phyloP scores from a whole-genome alignment of 2,888 invertebrate genomes.

The Alviniconcha strummeri region DNA sequence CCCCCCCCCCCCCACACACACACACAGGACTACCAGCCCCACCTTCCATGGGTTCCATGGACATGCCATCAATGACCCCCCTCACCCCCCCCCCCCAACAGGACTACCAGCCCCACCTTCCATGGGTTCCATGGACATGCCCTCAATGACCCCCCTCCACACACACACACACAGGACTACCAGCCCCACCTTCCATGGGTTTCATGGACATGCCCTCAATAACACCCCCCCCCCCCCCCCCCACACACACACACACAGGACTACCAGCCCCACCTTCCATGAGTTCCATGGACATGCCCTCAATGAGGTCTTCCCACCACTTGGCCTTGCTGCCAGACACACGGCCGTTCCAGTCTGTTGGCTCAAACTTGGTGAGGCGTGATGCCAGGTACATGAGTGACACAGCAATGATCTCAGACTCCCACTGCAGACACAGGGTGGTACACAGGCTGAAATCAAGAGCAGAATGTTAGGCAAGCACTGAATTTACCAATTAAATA shows the following conservation, averaged over 20 bases:
- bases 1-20: conserved; percentile 93
- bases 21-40: too few relatives aligned
- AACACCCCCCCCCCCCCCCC: too few relatives aligned
- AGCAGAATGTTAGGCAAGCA: not conserved
- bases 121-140: too few relatives aligned
- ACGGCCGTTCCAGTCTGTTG: conserved; percentile 90
- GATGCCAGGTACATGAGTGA: conserved; percentile 97
- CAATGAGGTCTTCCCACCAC: conserved; percentile 99
- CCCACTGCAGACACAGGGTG: conserved; percentile 97
- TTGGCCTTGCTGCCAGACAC: conserved; percentile 79
- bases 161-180: too few relatives aligned
- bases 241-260: too few relatives aligned
- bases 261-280: conserved; percentile 82
- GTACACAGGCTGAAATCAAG: conserved; percentile 86
- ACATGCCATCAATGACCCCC: too few relatives aligned
- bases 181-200: too few relatives aligned
- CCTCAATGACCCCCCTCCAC: too few relatives aligned
- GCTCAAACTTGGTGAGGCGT: conserved; percentile 95
- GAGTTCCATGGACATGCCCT: conserved; percentile 93
- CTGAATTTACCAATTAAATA: conserved; percentile 74
- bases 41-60: too few relatives aligned
- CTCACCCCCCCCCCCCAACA: too few relatives aligned
- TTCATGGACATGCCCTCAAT: too few relatives aligned
- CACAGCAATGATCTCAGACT: conserved; percentile 96
- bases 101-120: conserved; percentile 76